Conservation (phyloP, 2,113 vertebrate species). For the Opisthocomus hoazin region DNA sequence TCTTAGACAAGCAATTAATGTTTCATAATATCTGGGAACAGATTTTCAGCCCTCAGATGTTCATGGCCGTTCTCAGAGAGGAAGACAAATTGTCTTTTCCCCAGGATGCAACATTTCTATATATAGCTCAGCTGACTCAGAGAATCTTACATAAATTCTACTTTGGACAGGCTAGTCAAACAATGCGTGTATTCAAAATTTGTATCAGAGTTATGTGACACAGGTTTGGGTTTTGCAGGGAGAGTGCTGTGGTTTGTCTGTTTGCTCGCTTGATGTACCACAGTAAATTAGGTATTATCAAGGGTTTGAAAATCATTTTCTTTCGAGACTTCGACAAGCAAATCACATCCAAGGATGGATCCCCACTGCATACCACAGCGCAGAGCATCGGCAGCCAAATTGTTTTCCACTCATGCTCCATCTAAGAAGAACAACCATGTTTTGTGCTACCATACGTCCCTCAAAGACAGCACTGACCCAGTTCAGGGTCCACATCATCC, state of each 20-base stretch:
- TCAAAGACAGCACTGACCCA: neutral
- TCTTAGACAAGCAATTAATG: neutral
- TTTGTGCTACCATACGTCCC: neutral
- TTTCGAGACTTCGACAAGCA: neutral
- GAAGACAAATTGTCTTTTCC: neutral
- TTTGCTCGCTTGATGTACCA: neutral
- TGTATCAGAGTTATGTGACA: neutral
- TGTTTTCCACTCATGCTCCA: neutral
- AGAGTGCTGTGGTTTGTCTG: accelerated
- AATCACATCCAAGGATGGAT: neutral
- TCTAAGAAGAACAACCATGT: neutral
- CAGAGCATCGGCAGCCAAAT: neutral
- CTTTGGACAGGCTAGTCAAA: neutral
- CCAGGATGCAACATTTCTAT: neutral
- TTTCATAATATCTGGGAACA: neutral
- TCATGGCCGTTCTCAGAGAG: neutral
- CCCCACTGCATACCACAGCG: neutral
- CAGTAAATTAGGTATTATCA: neutral
- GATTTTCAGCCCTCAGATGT: neutral
- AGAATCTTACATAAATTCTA: neutral
- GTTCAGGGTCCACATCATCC: neutral
- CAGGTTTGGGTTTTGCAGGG: neutral
- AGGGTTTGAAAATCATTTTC: neutral
- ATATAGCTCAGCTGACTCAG: neutral
- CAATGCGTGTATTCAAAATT: neutral